Base-by-base conservation (phyloP, 2,113 vertebrate genomes). In the Verasper variegatus region DNA sequence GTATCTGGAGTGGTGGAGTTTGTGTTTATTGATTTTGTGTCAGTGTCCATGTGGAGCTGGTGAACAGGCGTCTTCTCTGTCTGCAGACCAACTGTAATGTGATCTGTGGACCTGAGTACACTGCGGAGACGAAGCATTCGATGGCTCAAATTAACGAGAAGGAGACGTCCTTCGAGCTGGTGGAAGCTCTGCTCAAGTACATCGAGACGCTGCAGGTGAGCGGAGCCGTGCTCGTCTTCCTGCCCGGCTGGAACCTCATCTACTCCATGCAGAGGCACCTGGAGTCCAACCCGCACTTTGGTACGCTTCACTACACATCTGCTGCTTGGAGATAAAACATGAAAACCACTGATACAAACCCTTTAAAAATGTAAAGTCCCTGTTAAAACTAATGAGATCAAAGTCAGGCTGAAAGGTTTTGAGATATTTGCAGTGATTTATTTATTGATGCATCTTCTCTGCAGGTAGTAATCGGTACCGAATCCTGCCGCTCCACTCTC, bases 191-290 rank as follows among this genome's bases (percentile, higher is more conserved):
- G 0, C 95, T 99, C 7, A 95, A 91, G 69, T 99, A 99, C 89
- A 96, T 99, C 13, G 97, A 97, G 91, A 97, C 96, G 2, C 92
- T 99, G 76, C 93, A 96, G 47, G 96, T 96, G 45, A 82, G 91
- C 0, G 98, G 98, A 14, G 97, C 97, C 1, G 96, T 98, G 13
- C 93, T 99, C 23, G 66, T 99, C 62, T 99, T 99, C 89, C 93
- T 99, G 68, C 97, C 98, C 23, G 97, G 97, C 76, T 99, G 97
- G 97, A 99, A 99, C 82, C 95, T 99, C 86, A 99, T 99, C 85
- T 97, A 94, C 56, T 96, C 96, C 49, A 96, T 99, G 96, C 98
- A 99, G 93, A 97, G 97, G 72, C 96, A 98, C 90, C 94, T 99
- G 80, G 97, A 99, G 94, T 95, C 91, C 94, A 98, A 93, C 89